phyloP scores from a whole-genome alignment of 2,113 vertebrate genomes.

The Abramis brama region DNA sequence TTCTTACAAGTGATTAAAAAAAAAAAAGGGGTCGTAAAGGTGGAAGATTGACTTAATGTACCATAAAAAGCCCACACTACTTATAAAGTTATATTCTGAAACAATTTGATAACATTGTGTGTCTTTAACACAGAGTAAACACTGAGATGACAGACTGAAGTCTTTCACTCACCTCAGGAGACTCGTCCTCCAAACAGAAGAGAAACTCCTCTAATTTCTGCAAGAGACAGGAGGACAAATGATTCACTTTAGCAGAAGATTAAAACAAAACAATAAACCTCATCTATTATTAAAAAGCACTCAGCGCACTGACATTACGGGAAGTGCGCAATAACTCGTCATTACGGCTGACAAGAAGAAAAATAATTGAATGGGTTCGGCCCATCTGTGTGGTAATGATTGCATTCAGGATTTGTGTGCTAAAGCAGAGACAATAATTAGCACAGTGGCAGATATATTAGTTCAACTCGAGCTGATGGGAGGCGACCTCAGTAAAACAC shows the following conservation, averaged over 20 bases:
- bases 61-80: neutral
- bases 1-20: neutral
- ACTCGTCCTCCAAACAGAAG: constrained; percentile 77
- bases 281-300: constrained; percentile 64
- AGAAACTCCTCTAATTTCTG: constrained; percentile 81
- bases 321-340: constrained; percentile 70
- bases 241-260: constrained; percentile 54
- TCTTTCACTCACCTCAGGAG: constrained; percentile 68
- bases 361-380: constrained; percentile 63
- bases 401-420: constrained; percentile 54
- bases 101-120: neutral
- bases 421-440: constrained; percentile 69
- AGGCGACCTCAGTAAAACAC: constrained; percentile 41
- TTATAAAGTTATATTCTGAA: neutral
- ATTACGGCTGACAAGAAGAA: constrained; percentile 64
- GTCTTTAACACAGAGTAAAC: neutral
- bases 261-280: constrained; percentile 61
- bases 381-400: constrained; percentile 60
- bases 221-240: constrained; percentile 59
- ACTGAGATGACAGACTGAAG: neutral
- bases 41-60: neutral
- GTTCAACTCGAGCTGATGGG: constrained; percentile 37
- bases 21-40: neutral
- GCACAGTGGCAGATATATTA: constrained; percentile 57
- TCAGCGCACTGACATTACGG: constrained; percentile 56